phyloP scores from a whole-genome alignment of 2,113 vertebrate genomes.

The Phycodurus eques region DNA sequence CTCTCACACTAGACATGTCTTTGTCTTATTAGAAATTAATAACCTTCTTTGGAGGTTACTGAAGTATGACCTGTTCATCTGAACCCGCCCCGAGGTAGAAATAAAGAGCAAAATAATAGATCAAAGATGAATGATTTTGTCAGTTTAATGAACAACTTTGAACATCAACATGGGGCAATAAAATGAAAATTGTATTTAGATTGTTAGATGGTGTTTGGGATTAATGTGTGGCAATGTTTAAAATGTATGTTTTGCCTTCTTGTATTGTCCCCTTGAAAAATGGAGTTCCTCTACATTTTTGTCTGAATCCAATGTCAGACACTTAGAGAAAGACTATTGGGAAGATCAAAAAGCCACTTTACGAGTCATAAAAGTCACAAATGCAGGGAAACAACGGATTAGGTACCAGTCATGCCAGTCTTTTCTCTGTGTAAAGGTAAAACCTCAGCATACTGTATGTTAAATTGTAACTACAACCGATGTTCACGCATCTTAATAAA shows the following conservation, averaged over 20 bases:
- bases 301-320: too few relatives aligned
- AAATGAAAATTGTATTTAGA: background rate
- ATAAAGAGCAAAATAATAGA: background rate
- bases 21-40: slow-evolving; percentile 1
- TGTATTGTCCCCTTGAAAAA: background rate
- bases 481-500: too few relatives aligned
- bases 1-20: background rate
- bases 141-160: background rate
- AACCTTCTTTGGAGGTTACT: slow-evolving; percentile 5
- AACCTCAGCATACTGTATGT: too few relatives aligned
- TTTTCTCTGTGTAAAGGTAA: too few relatives aligned
- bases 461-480: too few relatives aligned
- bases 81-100: background rate
- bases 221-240: background rate
- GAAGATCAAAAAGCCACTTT: background rate
- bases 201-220: background rate
- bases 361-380: too few relatives aligned
- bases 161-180: background rate
- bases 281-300: background rate
- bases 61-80: background rate
- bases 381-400: background rate
- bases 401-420: background rate
- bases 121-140: background rate
- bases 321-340: background rate
- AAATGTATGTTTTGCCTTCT: background rate